These are phyloP conservation scores for Xestoiulus laeticollis DNA, from an alignment of 2,888 invertebrate genomes.

Conservation along the genomic window DNA sequence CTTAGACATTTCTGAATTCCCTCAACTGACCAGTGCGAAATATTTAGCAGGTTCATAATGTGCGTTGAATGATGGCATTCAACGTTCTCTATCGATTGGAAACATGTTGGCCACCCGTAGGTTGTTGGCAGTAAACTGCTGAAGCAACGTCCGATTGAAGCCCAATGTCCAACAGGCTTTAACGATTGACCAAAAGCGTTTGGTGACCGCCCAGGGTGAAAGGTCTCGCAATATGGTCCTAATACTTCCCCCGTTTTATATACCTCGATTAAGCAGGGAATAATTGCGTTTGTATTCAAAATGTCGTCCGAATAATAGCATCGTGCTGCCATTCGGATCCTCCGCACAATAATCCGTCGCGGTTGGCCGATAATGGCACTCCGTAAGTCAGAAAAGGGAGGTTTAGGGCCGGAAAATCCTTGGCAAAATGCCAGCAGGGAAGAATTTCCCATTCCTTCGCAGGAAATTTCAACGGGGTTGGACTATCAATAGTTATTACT, in stretches of 20 bases:
- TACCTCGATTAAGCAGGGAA: neutral
- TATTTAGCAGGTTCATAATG: neutral
- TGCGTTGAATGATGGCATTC: neutral
- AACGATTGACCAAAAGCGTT: neutral
- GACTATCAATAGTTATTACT: neutral
- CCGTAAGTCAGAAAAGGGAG: slow-evolving; percentile 6
- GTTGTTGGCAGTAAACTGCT: neutral
- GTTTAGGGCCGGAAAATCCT: slow-evolving; percentile 26
- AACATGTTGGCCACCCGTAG: neutral
- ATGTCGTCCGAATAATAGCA: neutral
- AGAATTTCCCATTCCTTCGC: neutral
- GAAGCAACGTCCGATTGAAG: neutral
- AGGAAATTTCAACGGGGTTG: neutral
- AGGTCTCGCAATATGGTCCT: neutral
- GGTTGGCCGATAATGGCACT: neutral
- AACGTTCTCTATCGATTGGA: neutral
- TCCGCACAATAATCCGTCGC: neutral
- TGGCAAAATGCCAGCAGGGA: neutral
- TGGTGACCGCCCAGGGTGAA: neutral
- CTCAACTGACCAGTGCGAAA: neutral
- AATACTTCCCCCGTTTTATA: neutral
- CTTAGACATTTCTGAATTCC: neutral
- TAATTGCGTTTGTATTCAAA: slow-evolving; percentile 26
- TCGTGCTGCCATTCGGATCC: neutral
- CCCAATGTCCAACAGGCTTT: slow-evolving; percentile 11